A percentile compares a stretch with the other conserved stretches of the same genome.
Evolutionary conservation across 1,140 invertebrate species (phyloP).

Genomic region (Proctacanthus coquilletti): DNA sequence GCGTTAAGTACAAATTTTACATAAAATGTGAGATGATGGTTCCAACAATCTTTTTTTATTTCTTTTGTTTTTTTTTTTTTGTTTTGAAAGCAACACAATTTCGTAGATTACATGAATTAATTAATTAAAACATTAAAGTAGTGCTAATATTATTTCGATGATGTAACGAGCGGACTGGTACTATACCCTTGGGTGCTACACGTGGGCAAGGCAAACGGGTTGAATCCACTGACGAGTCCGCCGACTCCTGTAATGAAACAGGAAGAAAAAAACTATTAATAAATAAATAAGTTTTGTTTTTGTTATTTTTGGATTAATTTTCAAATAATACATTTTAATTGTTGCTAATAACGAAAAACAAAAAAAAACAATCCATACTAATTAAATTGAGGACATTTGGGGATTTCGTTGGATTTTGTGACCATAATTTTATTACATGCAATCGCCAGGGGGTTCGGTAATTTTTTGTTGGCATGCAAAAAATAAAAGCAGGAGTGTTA

Average conservation of each 20-base stretch:
- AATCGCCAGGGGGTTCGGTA: too few relatives aligned
- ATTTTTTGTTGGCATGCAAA: too few relatives aligned
- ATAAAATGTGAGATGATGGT: too few relatives aligned
- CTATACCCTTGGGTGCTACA: constrained; percentile 74
- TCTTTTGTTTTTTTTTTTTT: constrained; percentile 5
- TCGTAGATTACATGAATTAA: neutral
- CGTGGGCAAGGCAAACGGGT: constrained; percentile 77
- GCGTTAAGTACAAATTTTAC: too few relatives aligned
- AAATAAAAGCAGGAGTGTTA: too few relatives aligned
- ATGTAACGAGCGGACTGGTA: constrained; percentile 63
- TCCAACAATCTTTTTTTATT: too few relatives aligned
- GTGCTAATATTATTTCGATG: constrained; percentile 55
- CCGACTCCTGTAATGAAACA: constrained; percentile 43
- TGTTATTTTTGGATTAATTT: too few relatives aligned
- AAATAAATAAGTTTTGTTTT: neutral
- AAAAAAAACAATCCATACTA: neutral
- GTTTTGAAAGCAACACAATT: constrained; percentile 1
- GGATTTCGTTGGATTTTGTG: too few relatives aligned
- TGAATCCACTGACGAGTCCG: constrained; percentile 68
- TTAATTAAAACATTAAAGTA: constrained; percentile 17
- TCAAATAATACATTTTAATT: neutral
- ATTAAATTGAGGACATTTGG: neutral
- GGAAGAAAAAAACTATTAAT: neutral
- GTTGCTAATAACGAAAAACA: neutral
- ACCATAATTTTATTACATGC: too few relatives aligned